These are phyloP conservation scores for Lepus townsendii DNA, from an alignment of 2,797 vertebrate species.

Conservation along the genomic window DNA sequence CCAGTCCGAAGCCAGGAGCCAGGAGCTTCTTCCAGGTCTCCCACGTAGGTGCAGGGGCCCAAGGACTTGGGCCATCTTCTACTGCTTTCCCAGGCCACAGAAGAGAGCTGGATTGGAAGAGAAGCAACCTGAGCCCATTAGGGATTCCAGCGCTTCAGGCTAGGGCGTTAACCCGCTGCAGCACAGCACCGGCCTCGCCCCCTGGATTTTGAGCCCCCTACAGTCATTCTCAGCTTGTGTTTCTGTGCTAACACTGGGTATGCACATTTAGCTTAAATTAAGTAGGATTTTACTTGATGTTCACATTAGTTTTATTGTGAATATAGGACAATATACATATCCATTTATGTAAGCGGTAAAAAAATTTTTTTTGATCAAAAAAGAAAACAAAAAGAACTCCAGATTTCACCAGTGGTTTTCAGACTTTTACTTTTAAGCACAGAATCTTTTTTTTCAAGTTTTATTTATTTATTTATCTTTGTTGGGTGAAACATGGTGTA, in stretches of 20 bases:
- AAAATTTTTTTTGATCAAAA: not conserved
- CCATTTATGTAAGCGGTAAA: not conserved
- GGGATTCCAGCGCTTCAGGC: too few relatives aligned
- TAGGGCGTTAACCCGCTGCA: too few relatives aligned
- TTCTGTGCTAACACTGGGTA: not conserved
- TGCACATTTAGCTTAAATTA: not conserved
- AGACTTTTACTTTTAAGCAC: not conserved
- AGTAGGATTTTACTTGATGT: not conserved
- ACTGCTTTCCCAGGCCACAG: too few relatives aligned
- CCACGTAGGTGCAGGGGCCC: too few relatives aligned
- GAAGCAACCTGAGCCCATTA: too few relatives aligned
- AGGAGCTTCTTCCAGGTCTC: too few relatives aligned
- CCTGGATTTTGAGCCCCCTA: not conserved
- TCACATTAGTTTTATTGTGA: not conserved
- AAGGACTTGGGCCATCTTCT: too few relatives aligned
- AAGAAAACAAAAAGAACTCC: not conserved
- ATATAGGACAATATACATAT: not conserved
- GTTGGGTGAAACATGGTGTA: not conserved
- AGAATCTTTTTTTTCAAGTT: not conserved
- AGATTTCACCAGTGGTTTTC: not conserved
- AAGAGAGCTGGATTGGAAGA: too few relatives aligned
- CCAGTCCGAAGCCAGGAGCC: too few relatives aligned
- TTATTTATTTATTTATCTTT: not conserved
- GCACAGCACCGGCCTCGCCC: too few relatives aligned
- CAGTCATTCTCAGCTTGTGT: not conserved